A percentile compares a stretch with the other conserved stretches of the same genome.
Conservation (phyloP, 2,888 invertebrate genomes). For the Pollenia labialis region DNA sequence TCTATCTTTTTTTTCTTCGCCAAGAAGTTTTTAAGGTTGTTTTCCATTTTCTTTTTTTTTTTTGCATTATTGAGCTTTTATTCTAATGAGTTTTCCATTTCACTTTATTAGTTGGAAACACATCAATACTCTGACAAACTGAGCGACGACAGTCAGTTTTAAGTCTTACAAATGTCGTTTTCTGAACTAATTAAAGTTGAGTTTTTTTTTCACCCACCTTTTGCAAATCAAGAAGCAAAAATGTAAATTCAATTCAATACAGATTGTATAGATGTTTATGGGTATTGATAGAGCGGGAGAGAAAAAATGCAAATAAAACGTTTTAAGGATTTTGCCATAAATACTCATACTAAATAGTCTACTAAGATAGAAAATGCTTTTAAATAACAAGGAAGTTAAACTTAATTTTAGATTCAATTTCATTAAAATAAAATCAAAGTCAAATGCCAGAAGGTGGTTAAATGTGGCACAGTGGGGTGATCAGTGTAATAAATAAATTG, state of each 20-base stretch:
- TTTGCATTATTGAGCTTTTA: constrained; percentile 37
- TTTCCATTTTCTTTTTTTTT: neutral
- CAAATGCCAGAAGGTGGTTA: constrained; percentile 68
- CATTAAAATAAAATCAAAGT: constrained; percentile 1
- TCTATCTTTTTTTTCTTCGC: constrained; percentile 19
- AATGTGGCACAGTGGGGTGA: constrained; percentile 9
- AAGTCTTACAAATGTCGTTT: constrained; percentile 62
- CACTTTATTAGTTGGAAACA: constrained; percentile 68
- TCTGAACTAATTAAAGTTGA: constrained; percentile 71
- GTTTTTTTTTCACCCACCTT: constrained; percentile 7
- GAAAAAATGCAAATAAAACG: neutral
- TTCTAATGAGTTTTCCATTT: constrained; percentile 74
- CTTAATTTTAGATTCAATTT: constrained; percentile 33
- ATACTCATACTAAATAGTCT: constrained; percentile 48
- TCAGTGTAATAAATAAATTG: no score
- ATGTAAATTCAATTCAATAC: constrained; percentile 62
- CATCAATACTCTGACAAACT: constrained; percentile 19
- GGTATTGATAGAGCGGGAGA: constrained; percentile 32
- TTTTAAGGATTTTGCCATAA: constrained; percentile 36
- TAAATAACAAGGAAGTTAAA: constrained; percentile 69
- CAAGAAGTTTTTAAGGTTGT: constrained; percentile 23
- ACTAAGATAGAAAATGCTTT: constrained; percentile 34
- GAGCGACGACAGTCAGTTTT: constrained; percentile 14
- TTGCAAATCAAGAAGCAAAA: constrained; percentile 66
- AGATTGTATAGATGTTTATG: constrained; percentile 73